Evolutionary conservation across 2,888 invertebrate species (phyloP), one percentile per base, ranked within the genome.

Genomic region (Drosophila emarginata): DNA sequence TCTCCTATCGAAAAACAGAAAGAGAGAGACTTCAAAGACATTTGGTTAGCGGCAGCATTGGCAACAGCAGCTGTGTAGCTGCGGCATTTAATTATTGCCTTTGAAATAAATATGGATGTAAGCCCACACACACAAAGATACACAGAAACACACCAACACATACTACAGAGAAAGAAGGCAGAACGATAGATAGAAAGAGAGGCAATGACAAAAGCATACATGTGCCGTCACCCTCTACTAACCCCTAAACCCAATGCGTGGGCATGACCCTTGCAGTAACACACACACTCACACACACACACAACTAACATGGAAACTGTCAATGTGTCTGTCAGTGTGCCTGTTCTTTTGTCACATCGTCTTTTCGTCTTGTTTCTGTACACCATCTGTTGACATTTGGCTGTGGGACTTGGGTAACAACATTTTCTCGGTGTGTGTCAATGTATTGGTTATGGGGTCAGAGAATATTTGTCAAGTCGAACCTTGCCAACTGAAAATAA

Each of bases 301-400:
- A 61, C 50, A 26, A 36, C 28, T 53, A 62, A 40, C 51, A 45
- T 52, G 60, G 61, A 60, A 67, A 65, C 64, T 67, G 84, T 74
- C 80, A 67, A 53, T 72, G 63, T 77, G 68, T 61, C 62, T 58
- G 68, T 70, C 57, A 39, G 53, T 53, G n/a, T 15, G 58, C 58
- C 57, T 9, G 12, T 54, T 32, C 32, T 32, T 32, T 50, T 39
- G 39, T 39, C 60, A 26, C 69, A 32, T 11, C 50, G 26, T 39
- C 50, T 36, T 54, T 36, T 64, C 51, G 26, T 70, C 60, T 70
- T 57, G 56, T 64, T 64, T 67, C 21, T 74, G 61, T 61, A n/a
- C 67, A 62, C 64, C 83, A 82, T 83, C 77, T 85, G 88, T 75
- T 82, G 80, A 70, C 86, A 85, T 79, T 79, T 73, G 79, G 60